Evolutionary conservation across 53 echinoderm and acorn worm genomes (phyloP).

Genomic region (Glandiceps talaboti): DNA sequence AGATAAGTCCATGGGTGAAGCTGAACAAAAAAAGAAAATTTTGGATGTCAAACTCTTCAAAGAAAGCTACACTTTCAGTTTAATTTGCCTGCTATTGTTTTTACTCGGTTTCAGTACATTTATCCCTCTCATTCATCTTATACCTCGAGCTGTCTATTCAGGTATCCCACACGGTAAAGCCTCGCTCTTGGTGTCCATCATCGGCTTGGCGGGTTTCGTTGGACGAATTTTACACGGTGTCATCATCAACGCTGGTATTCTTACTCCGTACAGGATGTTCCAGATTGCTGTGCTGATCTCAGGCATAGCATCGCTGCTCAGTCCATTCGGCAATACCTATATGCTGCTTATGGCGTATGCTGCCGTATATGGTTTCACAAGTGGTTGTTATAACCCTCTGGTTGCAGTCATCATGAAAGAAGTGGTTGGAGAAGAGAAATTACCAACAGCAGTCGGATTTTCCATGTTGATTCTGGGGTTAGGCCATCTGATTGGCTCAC

Average conservation of each 20-base stretch:
- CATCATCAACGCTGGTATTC: not conserved
- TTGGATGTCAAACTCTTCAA: not conserved
- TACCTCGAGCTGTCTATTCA: not conserved
- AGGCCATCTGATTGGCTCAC: not conserved
- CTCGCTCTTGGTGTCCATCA: not conserved
- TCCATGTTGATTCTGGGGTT: not conserved
- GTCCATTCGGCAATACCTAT: not conserved
- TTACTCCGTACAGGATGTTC: not conserved
- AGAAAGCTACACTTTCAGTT: not conserved
- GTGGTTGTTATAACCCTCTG: not conserved
- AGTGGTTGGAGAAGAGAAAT: not conserved
- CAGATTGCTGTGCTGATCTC: not conserved
- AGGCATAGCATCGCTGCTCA: not conserved
- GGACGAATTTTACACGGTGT: not conserved
- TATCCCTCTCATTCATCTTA: not conserved
- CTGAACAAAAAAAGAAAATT: not conserved
- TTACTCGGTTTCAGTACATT: not conserved
- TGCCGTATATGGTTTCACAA: not conserved
- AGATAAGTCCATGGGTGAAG: not conserved
- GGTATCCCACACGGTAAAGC: not conserved
- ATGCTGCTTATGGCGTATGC: not conserved
- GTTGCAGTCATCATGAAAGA: not conserved
- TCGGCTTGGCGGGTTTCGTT: not conserved
- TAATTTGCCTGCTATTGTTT: not conserved
- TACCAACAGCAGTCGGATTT: not conserved